These are phyloP conservation scores for Trachelipus rathkii DNA, from an alignment of 1,140 invertebrate species.

Conservation along the genomic window DNA sequence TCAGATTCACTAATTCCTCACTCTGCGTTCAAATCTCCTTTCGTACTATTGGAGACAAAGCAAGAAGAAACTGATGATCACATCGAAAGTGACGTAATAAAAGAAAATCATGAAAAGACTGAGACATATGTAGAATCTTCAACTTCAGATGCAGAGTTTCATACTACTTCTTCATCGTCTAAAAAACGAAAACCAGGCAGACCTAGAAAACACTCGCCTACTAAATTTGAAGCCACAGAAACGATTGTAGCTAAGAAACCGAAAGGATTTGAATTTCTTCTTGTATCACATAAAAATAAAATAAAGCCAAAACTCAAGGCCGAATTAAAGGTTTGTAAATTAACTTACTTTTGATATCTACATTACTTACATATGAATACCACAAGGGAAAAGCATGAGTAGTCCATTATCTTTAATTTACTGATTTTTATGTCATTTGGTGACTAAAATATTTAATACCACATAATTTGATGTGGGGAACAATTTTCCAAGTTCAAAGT, in stretches of 20 bases:
- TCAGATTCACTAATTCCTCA: not conserved
- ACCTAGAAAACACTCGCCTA: constrained; percentile 67
- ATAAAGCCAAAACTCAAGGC: constrained; percentile 65
- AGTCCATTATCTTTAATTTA: too few relatives aligned
- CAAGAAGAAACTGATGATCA: constrained; percentile 1
- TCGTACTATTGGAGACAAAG: not conserved
- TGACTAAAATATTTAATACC: too few relatives aligned
- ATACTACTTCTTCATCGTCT: constrained; percentile 54
- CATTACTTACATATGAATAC: too few relatives aligned
- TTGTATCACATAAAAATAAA: constrained; percentile 50
- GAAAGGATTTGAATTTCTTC: constrained; percentile 48
- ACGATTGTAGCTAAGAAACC: constrained; percentile 75
- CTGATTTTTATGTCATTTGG: too few relatives aligned
- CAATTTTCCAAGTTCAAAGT: too few relatives aligned
- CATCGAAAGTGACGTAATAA: not conserved
- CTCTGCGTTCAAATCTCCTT: not conserved
- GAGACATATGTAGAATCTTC: not conserved
- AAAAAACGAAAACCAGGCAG: constrained; percentile 78
- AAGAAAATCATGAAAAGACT: not conserved
- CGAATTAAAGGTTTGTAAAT: constrained; percentile 53
- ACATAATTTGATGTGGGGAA: too few relatives aligned
- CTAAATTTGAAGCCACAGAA: constrained; percentile 60
- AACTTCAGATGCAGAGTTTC: not conserved
- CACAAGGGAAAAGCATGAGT: too few relatives aligned
- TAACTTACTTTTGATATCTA: too few relatives aligned